Conservation (phyloP, 2,797 vertebrate species). For the Cottoperca gobio region DNA sequence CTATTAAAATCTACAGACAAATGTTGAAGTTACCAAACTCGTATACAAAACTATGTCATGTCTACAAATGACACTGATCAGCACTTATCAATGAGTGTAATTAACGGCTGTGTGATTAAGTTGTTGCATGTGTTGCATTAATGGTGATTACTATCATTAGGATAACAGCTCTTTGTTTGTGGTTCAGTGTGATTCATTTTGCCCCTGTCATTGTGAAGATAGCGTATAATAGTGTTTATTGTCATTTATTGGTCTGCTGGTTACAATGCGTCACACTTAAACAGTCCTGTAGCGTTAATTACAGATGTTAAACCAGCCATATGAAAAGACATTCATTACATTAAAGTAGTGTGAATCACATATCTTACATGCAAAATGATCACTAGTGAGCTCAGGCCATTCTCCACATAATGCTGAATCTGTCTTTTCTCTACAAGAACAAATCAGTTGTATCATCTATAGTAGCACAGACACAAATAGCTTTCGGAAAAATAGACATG, state of each 20-base stretch:
- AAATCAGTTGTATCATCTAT: constrained; percentile 7
- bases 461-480: constrained; percentile 18
- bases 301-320: constrained; percentile 7
- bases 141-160: not conserved
- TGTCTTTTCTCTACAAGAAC: constrained; percentile 8
- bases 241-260: not conserved
- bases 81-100: not conserved
- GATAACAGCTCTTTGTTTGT: not conserved
- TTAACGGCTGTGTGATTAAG: not conserved
- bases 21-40: not conserved
- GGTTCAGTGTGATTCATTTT: not conserved
- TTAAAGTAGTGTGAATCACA: not conserved
- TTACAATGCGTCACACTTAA: not conserved
- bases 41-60: not conserved
- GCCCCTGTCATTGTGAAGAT: not conserved
- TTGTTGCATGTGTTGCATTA: not conserved
- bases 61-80: not conserved
- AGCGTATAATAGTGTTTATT: not conserved
- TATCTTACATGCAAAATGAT: not conserved
- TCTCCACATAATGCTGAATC: not conserved
- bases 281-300: not conserved
- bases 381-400: constrained; percentile 2
- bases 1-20: not conserved
- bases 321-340: not conserved
- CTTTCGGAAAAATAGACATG: constrained; percentile 17